Percentiles rank a stretch among this genome's conserved stretches.
phyloP scores from a whole-genome alignment of 1,140 invertebrate species.

The Meloidogyne floridensis region DNA sequence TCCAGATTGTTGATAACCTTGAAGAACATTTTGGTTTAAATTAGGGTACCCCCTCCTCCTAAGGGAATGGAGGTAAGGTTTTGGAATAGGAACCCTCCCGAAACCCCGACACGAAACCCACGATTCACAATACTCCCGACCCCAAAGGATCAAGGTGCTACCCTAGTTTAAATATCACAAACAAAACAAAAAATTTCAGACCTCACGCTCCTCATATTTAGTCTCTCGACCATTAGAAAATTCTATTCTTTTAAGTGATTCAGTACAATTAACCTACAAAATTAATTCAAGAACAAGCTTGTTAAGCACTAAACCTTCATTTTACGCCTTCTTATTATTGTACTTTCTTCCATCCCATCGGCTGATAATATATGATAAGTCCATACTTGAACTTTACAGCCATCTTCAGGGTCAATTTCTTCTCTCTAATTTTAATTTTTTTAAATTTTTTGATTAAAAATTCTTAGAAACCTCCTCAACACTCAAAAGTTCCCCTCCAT shows the following conservation, averaged over 20 bases:
- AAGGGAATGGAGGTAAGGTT: too few relatives aligned
- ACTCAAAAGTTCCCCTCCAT: conserved; percentile 46
- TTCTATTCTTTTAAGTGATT: conserved; percentile 46
- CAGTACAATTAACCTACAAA: conserved; percentile 52
- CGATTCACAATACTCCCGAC: too few relatives aligned
- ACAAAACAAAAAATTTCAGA: neutral
- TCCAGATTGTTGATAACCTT: conserved; percentile 39
- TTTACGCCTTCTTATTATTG: conserved; percentile 49
- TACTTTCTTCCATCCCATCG: conserved; percentile 51
- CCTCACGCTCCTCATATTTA: conserved; percentile 53
- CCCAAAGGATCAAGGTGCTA: too few relatives aligned
- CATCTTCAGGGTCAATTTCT: conserved; percentile 55
- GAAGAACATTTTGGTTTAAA: neutral
- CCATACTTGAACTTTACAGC: conserved; percentile 53
- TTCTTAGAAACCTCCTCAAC: conserved; percentile 41
- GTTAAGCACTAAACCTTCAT: conserved; percentile 36
- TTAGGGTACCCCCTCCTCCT: too few relatives aligned
- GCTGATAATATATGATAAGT: conserved; percentile 54
- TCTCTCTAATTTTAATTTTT: conserved; percentile 42
- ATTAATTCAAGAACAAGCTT: neutral
- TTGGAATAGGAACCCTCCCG: too few relatives aligned
- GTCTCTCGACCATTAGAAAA: conserved; percentile 52
- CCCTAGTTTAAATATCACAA: too few relatives aligned
- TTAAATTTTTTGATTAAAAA: neutral
- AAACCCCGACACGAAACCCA: too few relatives aligned